These are phyloP conservation scores for Neodiprion virginianus DNA, from an alignment of 1,140 invertebrate species.

Conservation along the genomic window DNA sequence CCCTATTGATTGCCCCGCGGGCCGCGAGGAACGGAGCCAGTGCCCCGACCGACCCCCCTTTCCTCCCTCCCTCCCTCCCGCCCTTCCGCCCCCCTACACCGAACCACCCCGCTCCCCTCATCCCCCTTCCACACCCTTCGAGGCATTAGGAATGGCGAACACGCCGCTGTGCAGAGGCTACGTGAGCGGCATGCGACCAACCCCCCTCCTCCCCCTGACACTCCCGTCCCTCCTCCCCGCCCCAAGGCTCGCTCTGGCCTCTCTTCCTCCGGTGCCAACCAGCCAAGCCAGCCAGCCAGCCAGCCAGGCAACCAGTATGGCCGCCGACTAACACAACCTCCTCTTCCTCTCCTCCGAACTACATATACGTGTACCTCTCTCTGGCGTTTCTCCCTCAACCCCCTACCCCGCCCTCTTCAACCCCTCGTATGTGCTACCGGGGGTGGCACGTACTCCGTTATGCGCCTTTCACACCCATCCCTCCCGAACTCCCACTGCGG, in stretches of 20 bases:
- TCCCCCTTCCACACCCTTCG: slow-evolving; percentile 48
- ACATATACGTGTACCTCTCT: slow-evolving; percentile 28
- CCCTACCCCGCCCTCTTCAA: neutral
- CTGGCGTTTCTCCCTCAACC: slow-evolving; percentile 17
- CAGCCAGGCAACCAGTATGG: slow-evolving; percentile 54
- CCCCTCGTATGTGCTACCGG: slow-evolving; percentile 25
- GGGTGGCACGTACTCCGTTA: slow-evolving; percentile 34
- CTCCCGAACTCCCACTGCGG: neutral
- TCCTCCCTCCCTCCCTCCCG: slow-evolving; percentile 25
- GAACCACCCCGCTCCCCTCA: slow-evolving; percentile 18
- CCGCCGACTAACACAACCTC: slow-evolving; percentile 52
- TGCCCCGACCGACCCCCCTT: slow-evolving; percentile 33
- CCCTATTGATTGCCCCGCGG: slow-evolving; percentile 67
- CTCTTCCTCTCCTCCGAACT: slow-evolving; percentile 46
- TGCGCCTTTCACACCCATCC: slow-evolving; percentile 33
- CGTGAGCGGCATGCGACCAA: slow-evolving; percentile 67
- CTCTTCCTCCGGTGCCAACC: neutral
- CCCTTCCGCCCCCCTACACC: slow-evolving; percentile 21
- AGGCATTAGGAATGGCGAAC: slow-evolving; percentile 70
- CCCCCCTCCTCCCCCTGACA: slow-evolving; percentile 42
- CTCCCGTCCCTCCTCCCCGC: slow-evolving; percentile 29
- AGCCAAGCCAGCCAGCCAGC: neutral
- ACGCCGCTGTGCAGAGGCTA: slow-evolving; percentile 69
- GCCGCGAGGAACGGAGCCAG: slow-evolving; percentile 48
- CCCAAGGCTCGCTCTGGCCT: neutral